Evolutionary conservation across 2,888 invertebrate genomes (phyloP), one percentile per base, ranked within the genome.

Genomic region (Pseudoips prasinana): DNA sequence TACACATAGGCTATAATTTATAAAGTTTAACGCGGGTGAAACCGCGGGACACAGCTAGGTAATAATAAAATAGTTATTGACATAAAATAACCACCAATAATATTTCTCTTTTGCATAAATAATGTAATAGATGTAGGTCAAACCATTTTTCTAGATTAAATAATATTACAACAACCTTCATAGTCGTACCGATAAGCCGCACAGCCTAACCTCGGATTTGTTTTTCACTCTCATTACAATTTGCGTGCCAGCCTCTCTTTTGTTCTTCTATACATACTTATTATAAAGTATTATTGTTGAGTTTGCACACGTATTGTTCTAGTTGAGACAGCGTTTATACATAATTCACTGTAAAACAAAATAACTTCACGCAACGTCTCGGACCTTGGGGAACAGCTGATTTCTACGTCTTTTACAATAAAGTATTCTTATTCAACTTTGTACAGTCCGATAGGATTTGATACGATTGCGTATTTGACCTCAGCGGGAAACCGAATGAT

Each of bases 401-500:
- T 75, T 73, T 73, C 72, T 72, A 68, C 55, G 52, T 44, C 38
- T 51, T 43, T 50, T 58, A 61, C 60, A 45, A 58, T 56, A 58
- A 49, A 32, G 51, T 38, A 44, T 39, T 44, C 39, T 46, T 47
- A 45, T 40, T 39, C 39, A 33, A 36, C 38, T 38, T 45, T 39
- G 29, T 51, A 45, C 38, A 52, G 49, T 48, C 46, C 43, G 50
- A 46, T 50, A 39, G 58, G 33, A 60, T 67, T 66, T 56, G 68
- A 50, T 56, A 39, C 58, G 64, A 68, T 74, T 73, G 69, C 68
- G 63, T 57, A 67, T 56, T 56, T 57, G 73, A 63, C 74, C 73
- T 72, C 61, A 59, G 39, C 40, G 36, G 25, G 40, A 40, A 50
- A 51, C 52, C 47, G 53, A 39, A 46, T 53, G 71, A 66, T 74